These are phyloP conservation scores for Asbolus verrucosus DNA, from an alignment of 1,140 invertebrate genomes.

Conservation along the genomic window DNA sequence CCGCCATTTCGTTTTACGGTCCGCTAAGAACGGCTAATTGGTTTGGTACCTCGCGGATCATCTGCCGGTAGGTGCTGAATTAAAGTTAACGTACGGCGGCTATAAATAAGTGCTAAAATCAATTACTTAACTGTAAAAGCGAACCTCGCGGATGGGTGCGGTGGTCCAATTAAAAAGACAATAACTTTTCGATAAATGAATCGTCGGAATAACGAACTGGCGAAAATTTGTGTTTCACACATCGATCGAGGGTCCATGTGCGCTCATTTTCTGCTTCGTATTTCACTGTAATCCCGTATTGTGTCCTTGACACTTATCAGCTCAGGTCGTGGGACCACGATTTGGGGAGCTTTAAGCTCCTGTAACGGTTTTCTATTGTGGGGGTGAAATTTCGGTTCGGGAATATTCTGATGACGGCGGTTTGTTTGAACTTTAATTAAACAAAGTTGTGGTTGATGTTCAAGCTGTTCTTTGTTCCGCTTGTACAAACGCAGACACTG, in stretches of 20 bases:
- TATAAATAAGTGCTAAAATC: not conserved
- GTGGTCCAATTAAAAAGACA: not conserved
- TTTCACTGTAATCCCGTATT: constrained; percentile 34
- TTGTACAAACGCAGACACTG: constrained; percentile 26
- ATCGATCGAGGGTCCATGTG: too few relatives aligned
- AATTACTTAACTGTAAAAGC: constrained; percentile 2
- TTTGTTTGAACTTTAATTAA: constrained; percentile 18
- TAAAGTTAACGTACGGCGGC: not conserved
- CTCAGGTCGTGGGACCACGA: constrained; percentile 6
- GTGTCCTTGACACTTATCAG: constrained; percentile 32
- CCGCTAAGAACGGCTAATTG: not conserved
- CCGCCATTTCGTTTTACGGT: not conserved
- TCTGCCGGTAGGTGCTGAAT: not conserved
- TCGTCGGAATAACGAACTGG: too few relatives aligned
- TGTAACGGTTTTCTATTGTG: constrained; percentile 36
- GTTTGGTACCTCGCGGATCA: not conserved
- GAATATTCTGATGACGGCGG: not conserved
- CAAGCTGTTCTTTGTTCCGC: constrained; percentile 13
- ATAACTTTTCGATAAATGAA: not conserved
- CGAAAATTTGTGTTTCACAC: too few relatives aligned
- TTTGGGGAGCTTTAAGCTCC: too few relatives aligned
- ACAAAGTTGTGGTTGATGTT: constrained; percentile 7
- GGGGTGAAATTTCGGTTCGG: constrained; percentile 8
- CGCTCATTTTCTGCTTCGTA: constrained; percentile 2
- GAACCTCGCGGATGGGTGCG: not conserved